Base-by-base conservation (phyloP, 1,140 invertebrate genomes). In the Halesus radiatus region DNA sequence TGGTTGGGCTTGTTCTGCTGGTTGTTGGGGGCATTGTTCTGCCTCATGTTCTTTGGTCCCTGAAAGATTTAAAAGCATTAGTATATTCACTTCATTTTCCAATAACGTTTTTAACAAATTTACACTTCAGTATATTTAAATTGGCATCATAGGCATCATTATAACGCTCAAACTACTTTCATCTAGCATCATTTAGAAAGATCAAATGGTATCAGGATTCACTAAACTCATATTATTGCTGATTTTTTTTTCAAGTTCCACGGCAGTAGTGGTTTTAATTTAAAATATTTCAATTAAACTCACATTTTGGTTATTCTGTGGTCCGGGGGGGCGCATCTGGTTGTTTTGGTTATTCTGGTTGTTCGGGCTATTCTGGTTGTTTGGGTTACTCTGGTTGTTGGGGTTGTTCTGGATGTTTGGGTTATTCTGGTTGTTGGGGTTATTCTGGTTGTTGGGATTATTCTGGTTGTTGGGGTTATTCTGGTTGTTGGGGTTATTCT, bases 141-240 rank as follows among this genome's bases (percentile, higher is more conserved):
- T n/a, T 78, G 29, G 62, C 76, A 78, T 66, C 76, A 78, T 23
- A 53, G 52, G 23, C n/a, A 37, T 37, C 7, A 37, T 8, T 7
- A 7, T 37, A 37, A 37, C 72, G 52, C 66, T 78, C 64, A 78
- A 64, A 72, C 77, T 78, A 78, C 77, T 78, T 78, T 78, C 77
- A 78, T 78, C 77, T 60, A 78, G 37, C 64, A 78, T 72, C 77
- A 79, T 60, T 26, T 23, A n/a, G 29, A 66, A 29, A 6, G 8
- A 15, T 22, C 4, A 23, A 5, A 23, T 16, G 29, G 7, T 18
- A 15, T 18, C 7, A 29, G 7, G 16, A 18, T 16, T 29, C 58
- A 18, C 37, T 3, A 8, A n/a, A 32, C 60, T 23, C 45, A n/a
- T n/a, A n/a, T n/a, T n/a, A n/a, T n/a, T n/a, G n/a, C n/a, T n/a